Percentiles rank a stretch among this genome's conserved stretches.
Conservation (phyloP, 1,140 invertebrate genomes). For the Trachelipus rathkii region DNA sequence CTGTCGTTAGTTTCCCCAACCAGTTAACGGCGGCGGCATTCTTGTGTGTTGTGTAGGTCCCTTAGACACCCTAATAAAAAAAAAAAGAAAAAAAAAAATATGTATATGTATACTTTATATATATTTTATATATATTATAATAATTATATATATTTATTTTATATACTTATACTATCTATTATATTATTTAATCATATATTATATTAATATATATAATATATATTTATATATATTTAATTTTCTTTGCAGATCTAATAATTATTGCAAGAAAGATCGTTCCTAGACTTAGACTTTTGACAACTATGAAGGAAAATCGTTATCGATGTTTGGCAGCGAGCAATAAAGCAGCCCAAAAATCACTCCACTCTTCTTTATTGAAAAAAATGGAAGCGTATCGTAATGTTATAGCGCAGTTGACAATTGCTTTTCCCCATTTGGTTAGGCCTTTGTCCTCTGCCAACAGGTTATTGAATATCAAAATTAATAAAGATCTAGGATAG, state of each 20-base stretch:
- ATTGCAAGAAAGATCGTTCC: neutral
- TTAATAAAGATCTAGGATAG: neutral
- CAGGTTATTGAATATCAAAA: neutral
- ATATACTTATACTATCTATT: too few relatives aligned
- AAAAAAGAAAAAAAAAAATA: too few relatives aligned
- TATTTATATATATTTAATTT: too few relatives aligned
- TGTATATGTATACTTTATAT: too few relatives aligned
- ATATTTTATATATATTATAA: too few relatives aligned
- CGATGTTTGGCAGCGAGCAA: neutral
- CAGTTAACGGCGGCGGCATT: too few relatives aligned
- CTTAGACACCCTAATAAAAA: too few relatives aligned
- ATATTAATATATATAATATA: too few relatives aligned
- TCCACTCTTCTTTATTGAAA: neutral
- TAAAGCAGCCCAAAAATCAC: neutral
- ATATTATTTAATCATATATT: too few relatives aligned
- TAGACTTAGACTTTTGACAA: neutral
- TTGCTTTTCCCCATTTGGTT: neutral
- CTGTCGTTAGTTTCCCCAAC: too few relatives aligned
- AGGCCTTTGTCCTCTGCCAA: neutral
- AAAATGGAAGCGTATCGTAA: neutral
- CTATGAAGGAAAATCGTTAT: neutral
- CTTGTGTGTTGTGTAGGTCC: too few relatives aligned
- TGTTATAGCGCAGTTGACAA: neutral
- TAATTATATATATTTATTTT: too few relatives aligned
- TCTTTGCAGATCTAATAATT: neutral